phyloP scores from a whole-genome alignment of 2,888 invertebrate genomes.

The Polydesmus complanatus region DNA sequence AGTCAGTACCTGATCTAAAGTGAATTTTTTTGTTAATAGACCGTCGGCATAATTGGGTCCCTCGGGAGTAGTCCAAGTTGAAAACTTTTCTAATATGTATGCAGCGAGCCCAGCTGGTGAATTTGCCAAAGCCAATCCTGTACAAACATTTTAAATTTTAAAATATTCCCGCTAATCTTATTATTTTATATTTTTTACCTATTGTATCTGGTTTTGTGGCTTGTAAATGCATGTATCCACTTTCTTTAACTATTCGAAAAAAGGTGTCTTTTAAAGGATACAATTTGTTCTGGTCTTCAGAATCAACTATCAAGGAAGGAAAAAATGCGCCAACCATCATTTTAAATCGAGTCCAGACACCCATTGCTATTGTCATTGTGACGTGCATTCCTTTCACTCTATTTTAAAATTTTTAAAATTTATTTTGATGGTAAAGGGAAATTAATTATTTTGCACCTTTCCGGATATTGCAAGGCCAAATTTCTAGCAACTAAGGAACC shows the following conservation, averaged over 20 bases:
- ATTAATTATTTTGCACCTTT: conserved; percentile 34
- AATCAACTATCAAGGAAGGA: conserved; percentile 24
- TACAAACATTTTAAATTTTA: background rate
- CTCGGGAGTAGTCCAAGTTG: conserved; percentile 50
- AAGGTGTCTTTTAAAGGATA: conserved; percentile 26
- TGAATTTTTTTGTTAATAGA: conserved; percentile 47
- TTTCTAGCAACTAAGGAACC: conserved; percentile 48
- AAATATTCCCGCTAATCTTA: background rate
- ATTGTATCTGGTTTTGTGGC: conserved; percentile 78
- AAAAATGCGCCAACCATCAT: conserved; percentile 24
- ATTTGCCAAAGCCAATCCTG: conserved; percentile 53
- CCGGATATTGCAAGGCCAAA: conserved; percentile 51
- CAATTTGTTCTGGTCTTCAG: conserved; percentile 23
- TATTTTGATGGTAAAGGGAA: no score
- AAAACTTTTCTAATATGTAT: conserved; percentile 80
- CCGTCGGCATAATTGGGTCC: conserved; percentile 45
- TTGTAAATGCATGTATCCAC: conserved; percentile 55
- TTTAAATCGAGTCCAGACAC: conserved; percentile 25
- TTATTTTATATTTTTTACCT: conserved; percentile 39
- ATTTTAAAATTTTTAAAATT: conserved; percentile 18
- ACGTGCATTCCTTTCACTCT: conserved; percentile 45
- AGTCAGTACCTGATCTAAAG: conserved; percentile 56
- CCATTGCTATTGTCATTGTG: conserved; percentile 43
- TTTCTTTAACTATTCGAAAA: conserved; percentile 30
- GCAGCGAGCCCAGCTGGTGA: conserved; percentile 75